These are phyloP conservation scores for Emydoidea blandingii DNA, from an alignment of 2,797 vertebrate species.

Conservation along the genomic window DNA sequence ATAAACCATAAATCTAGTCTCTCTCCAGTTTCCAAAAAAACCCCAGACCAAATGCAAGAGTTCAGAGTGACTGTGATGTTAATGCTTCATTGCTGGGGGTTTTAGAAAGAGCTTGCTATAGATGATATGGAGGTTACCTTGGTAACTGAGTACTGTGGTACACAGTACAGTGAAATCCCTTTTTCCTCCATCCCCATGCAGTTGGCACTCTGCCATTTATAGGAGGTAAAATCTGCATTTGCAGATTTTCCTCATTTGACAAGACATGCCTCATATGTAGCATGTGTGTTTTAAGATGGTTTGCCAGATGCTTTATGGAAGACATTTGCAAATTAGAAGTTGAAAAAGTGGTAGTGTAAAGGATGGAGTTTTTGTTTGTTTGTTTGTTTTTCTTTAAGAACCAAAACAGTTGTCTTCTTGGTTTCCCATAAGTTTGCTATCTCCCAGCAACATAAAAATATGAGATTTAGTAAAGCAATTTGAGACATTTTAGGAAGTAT, in stretches of 20 bases:
- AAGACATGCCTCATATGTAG: background rate
- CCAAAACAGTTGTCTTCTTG: background rate
- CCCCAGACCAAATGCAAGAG: background rate
- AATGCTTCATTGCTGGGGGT: background rate
- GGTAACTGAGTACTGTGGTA: background rate
- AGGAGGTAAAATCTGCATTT: background rate
- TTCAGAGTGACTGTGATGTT: background rate
- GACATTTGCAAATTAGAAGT: background rate
- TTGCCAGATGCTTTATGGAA: background rate
- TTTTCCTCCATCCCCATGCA: background rate
- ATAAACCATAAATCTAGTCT: background rate
- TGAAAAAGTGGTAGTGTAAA: background rate
- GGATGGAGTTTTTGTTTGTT: background rate
- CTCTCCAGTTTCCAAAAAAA: background rate
- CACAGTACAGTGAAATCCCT: background rate
- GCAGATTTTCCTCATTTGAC: too few species aligned
- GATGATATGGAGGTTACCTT: background rate
- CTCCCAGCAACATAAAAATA: background rate
- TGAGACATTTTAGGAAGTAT: background rate
- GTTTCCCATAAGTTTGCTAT: background rate
- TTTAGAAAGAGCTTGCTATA: background rate
- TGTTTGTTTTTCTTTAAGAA: background rate
- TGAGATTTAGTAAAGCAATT: background rate
- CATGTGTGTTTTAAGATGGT: background rate
- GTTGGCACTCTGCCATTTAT: background rate